Base-by-base conservation (phyloP, 2,888 invertebrate genomes). In the Junonia oenone region DNA sequence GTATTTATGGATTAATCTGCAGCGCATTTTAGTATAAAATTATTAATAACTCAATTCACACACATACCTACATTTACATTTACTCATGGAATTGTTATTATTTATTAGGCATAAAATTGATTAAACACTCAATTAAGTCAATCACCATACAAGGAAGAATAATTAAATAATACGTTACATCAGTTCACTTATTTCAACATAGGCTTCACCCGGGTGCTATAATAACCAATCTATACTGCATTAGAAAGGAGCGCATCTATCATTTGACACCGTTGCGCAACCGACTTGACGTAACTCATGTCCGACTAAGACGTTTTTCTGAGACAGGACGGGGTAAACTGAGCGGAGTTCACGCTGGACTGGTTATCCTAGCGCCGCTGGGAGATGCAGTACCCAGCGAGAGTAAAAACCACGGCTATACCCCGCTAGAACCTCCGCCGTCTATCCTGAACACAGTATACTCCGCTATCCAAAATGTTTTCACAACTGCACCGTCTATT, bases 291-390 rank as follows among this genome's bases (percentile, higher is more conserved):
- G 55, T 56, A 64, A 66, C 63, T 59, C 45, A 57, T 63, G 40
- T 46, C 40, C 50, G 69, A 72, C 68, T 73, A 63, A 65, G 72
- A 72, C 68, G 61, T 64, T 70, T 83, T 84, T 86, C 72, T 82
- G 86, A 85, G 88, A 82, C 89, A 89, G 90, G 89, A 72, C 81
- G 83, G 63, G 79, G 81, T 68, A 86, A 81, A 79, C 81, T 88
- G 76, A 81, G 71, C 72, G 90, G 90, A 63, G 75, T 86, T 49
- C 90, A 88, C 68, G 90, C 90, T 51, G 90, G 90, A 46, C 73
- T 89, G 59, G 81, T 90, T 60, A 71, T 90, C 62, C 77, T 90
- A 69, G 78, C 89, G 47, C 90, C 90, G n/a, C 68, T 89, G 64
- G 86, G 71, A 53, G 82, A 81, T 35, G 71, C 65, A 3, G 63